Percentiles rank a stretch among this genome's conserved stretches.
Evolutionary conservation across 64 coral and sea anemone genomes (phyloP).

Genomic region (Astreopora myriophthalma): DNA sequence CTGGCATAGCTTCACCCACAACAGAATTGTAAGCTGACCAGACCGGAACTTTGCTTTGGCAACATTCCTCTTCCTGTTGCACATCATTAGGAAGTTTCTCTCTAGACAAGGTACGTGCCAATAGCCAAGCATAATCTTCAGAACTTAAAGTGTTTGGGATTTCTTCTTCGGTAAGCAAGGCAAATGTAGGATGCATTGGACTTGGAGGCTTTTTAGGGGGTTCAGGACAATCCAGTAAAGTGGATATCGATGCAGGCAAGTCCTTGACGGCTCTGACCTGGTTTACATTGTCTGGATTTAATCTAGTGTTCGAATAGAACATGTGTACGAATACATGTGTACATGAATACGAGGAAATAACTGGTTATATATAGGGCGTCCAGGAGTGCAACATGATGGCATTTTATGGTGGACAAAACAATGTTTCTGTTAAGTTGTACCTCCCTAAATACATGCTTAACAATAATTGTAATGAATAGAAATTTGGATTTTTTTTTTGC

Average conservation of each 20-base stretch:
- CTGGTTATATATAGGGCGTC: not conserved
- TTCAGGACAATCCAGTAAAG: constrained; percentile 50
- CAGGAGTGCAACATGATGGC: not conserved
- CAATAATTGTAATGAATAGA: not conserved
- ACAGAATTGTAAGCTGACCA: not conserved
- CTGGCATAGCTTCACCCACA: not conserved
- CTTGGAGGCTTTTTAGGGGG: constrained; percentile 44
- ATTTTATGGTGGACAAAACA: not conserved
- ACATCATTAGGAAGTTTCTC: constrained; percentile 15
- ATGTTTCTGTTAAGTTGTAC: not conserved
- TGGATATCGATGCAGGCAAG: constrained; percentile 56
- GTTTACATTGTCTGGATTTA: constrained; percentile 26
- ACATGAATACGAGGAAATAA: not conserved
- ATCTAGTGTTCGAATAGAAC: constrained; percentile 41
- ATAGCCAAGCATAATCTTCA: constrained; percentile 65
- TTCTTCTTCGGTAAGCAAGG: constrained; percentile 40
- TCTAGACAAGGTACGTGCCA: constrained; percentile 22
- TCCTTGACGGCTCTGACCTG: constrained; percentile 42
- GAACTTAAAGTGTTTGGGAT: constrained; percentile 46
- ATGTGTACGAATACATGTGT: not conserved
- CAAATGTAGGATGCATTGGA: constrained; percentile 45
- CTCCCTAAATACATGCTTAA: not conserved
- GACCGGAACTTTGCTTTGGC: not conserved
- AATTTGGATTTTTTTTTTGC: not conserved
- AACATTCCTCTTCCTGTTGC: not conserved